phyloP scores from a whole-genome alignment of 2,113 vertebrate species.

The Perca flavescens region DNA sequence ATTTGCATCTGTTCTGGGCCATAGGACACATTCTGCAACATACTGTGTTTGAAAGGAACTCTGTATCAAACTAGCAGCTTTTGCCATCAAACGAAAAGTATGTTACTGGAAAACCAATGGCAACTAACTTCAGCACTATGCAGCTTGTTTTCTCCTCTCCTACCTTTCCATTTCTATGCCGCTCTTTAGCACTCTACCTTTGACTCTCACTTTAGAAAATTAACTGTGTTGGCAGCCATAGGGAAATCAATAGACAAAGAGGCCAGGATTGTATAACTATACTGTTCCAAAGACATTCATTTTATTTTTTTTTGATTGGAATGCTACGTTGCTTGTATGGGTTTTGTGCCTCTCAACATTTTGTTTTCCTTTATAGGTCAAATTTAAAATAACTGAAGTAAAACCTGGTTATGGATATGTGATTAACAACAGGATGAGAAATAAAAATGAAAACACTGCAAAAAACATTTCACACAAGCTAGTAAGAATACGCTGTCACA shows the following conservation, averaged over 20 bases:
- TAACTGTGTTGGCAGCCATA: constrained; percentile 48
- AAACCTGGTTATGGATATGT: neutral
- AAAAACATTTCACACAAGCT: neutral
- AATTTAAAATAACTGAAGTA: constrained; percentile 15
- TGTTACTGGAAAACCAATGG: constrained; percentile 22
- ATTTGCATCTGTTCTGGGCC: constrained; percentile 2
- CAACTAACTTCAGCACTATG: constrained; percentile 15
- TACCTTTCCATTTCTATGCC: neutral
- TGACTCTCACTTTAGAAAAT: constrained; percentile 49
- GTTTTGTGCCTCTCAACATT: constrained; percentile 27
- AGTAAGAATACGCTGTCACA: neutral
- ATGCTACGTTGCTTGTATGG: constrained; percentile 16
- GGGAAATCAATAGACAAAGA: constrained; percentile 66
- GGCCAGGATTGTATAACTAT: constrained; percentile 14
- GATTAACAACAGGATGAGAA: neutral
- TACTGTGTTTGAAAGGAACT: constrained; percentile 44
- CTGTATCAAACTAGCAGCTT: constrained; percentile 18
- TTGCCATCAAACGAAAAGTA: constrained; percentile 18
- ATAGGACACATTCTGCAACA: constrained; percentile 11
- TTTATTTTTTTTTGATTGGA: constrained; percentile 19
- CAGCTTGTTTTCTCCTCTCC: neutral
- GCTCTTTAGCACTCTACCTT: constrained; percentile 30
- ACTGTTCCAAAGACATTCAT: constrained; percentile 9
- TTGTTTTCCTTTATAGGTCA: constrained; percentile 1
- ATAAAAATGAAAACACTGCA: neutral